Evolutionary conservation across 2,113 vertebrate genomes (phyloP).

Genomic region (Hydrochoerus hydrochaeris): DNA sequence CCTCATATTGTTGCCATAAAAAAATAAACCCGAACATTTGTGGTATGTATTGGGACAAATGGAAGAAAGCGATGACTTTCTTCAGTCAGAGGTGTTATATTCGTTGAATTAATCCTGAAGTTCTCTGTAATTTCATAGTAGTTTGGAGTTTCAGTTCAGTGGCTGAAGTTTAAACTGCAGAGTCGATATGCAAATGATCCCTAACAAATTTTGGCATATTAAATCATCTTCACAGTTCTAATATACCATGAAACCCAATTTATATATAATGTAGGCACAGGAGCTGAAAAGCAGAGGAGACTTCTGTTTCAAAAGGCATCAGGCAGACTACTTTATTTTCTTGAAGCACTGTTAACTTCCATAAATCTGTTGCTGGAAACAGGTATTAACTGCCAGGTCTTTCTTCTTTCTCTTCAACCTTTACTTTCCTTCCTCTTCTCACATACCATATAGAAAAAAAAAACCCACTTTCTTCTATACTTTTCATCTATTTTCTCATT

Average conservation of each 20-base stretch:
- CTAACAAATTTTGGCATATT: conserved; percentile 83
- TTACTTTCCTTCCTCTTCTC: background rate
- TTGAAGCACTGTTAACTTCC: conserved; percentile 54
- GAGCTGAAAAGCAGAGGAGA: conserved; percentile 76
- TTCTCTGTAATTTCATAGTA: background rate
- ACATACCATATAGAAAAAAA: background rate
- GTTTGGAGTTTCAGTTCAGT: conserved; percentile 69
- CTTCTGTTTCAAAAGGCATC: conserved; percentile 77
- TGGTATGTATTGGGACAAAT: background rate
- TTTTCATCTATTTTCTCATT: background rate
- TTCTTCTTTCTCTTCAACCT: conserved; percentile 10
- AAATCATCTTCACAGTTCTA: conserved; percentile 85
- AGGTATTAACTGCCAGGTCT: conserved; percentile 32
- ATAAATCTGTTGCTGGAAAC: conserved; percentile 54
- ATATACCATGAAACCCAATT: conserved; percentile 85
- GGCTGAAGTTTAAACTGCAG: conserved; percentile 74
- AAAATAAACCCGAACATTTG: background rate
- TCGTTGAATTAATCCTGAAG: background rate
- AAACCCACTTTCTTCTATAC: background rate
- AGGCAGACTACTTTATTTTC: conserved; percentile 68
- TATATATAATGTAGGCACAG: conserved; percentile 80
- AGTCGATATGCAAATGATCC: conserved; percentile 80
- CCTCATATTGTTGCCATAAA: background rate
- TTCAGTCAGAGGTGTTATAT: background rate
- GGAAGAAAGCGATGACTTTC: background rate